phyloP scores from a whole-genome alignment of 2,888 invertebrate species.

The Ceraclea dissimilis region DNA sequence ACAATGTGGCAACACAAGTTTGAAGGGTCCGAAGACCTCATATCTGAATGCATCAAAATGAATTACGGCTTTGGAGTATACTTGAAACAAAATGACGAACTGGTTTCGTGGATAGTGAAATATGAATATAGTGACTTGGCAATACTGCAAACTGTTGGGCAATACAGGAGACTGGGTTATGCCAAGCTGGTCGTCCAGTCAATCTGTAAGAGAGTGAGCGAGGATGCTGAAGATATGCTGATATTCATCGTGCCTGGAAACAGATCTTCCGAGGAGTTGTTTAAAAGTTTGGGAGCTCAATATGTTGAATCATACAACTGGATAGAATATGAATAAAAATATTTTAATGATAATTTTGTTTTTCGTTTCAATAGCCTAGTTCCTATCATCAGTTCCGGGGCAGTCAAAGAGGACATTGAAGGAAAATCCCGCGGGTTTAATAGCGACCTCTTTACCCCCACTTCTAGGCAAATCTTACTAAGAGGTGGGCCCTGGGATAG shows the following conservation, averaged over 20 bases:
- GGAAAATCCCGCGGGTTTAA: too few relatives aligned
- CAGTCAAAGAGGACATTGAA: too few relatives aligned
- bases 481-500: too few relatives aligned
- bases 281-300: conserved; percentile 31
- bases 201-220: conserved; percentile 32
- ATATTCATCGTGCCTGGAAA: conserved; percentile 28
- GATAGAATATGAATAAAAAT: conserved; percentile 16
- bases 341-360: too few relatives aligned
- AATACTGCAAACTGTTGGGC: conserved; percentile 33
- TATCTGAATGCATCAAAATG: conserved; percentile 30
- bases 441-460: too few relatives aligned
- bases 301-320: conserved; percentile 19
- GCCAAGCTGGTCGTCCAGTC: conserved; percentile 32
- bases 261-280: conserved; percentile 32
- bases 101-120: conserved; percentile 35
- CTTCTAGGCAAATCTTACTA: too few relatives aligned
- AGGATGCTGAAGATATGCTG: conserved; percentile 32
- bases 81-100: conserved; percentile 30
- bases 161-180: conserved; percentile 34
- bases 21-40: conserved; percentile 28
- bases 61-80: conserved; percentile 35
- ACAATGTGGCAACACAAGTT: conserved; percentile 26
- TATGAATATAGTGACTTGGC: conserved; percentile 33
- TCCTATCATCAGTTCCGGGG: neutral
- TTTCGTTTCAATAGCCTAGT: neutral